These are phyloP conservation scores for Drosophila austrosaltans DNA, from an alignment of 2,888 invertebrate genomes.

Conservation along the genomic window DNA sequence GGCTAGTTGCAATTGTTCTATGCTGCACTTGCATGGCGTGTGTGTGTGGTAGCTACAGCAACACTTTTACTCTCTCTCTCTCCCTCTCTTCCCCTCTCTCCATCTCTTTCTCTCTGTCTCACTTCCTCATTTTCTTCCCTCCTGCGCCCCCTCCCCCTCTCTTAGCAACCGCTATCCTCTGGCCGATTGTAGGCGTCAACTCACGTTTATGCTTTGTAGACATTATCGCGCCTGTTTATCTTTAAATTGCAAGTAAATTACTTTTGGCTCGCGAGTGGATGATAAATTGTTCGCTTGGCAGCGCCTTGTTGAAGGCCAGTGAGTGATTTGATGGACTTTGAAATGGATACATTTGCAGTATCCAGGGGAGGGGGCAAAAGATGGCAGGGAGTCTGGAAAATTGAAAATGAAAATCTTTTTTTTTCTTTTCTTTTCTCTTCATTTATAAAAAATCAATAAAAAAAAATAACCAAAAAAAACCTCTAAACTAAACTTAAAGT, in stretches of 20 bases:
- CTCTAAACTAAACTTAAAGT: conserved; percentile 50
- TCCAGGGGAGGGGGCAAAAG: too few relatives aligned
- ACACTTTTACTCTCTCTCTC: conserved; percentile 61
- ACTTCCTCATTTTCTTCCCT: too few relatives aligned
- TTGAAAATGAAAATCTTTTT: conserved; percentile 20
- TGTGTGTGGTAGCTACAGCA: conserved; percentile 48
- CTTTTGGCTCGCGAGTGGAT: conserved; percentile 71
- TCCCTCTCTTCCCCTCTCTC: neutral
- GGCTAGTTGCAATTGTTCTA: conserved; percentile 69
- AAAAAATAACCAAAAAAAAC: conserved; percentile 28
- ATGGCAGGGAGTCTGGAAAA: neutral
- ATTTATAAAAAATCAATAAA: conserved; percentile 28
- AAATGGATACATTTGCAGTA: neutral
- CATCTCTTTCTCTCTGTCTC: conserved; percentile 2
- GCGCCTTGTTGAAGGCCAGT: conserved; percentile 68
- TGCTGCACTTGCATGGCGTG: conserved; percentile 46
- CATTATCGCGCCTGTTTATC: conserved; percentile 80
- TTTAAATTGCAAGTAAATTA: conserved; percentile 80
- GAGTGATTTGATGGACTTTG: conserved; percentile 67
- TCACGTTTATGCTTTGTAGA: conserved; percentile 80
- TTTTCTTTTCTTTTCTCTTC: too few relatives aligned
- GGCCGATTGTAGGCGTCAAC: conserved; percentile 79
- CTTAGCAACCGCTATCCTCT: neutral
- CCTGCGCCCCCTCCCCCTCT: too few relatives aligned
- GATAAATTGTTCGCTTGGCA: conserved; percentile 63